Percentiles rank a stretch among this genome's conserved stretches.
Evolutionary conservation across 2,797 vertebrate genomes (phyloP).

Genomic region (Microctenopoma lineatum): DNA sequence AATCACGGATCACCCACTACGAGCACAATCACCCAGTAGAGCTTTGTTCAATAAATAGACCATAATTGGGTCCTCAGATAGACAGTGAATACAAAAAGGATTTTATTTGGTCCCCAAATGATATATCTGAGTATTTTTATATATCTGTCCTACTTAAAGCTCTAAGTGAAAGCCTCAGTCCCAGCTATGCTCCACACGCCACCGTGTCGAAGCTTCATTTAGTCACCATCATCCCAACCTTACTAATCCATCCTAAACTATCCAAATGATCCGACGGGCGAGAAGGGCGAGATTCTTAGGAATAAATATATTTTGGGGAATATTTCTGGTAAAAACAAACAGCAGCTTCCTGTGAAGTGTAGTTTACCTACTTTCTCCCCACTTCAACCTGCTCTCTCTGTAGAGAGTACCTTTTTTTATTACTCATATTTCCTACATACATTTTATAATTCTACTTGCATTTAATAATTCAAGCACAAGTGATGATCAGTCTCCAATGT

Average conservation of each 20-base stretch:
- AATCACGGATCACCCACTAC: slow-evolving; percentile 65
- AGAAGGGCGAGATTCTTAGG: too few species aligned
- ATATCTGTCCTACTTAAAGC: slow-evolving; percentile 4
- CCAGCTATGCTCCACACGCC: too few species aligned
- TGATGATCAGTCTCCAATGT: slow-evolving; percentile 1
- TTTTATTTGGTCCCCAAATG: slow-evolving; percentile 16
- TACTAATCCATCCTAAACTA: too few species aligned
- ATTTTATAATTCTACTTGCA: not conserved
- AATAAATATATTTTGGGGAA: too few species aligned
- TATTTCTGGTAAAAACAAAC: too few species aligned
- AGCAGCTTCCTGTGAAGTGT: not conserved
- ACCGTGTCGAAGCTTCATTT: too few species aligned
- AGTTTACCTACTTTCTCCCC: not conserved
- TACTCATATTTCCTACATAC: not conserved
- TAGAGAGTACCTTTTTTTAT: too few species aligned
- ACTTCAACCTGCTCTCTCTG: not conserved
- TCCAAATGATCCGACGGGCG: too few species aligned
- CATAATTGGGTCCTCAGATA: slow-evolving; percentile 75
- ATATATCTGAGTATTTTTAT: slow-evolving; percentile 15
- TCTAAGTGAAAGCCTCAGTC: too few species aligned
- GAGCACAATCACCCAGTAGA: slow-evolving; percentile 61
- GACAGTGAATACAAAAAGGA: slow-evolving; percentile 30
- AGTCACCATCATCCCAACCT: too few species aligned
- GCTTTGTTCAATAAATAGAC: slow-evolving; percentile 69
- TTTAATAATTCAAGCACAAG: not conserved